phyloP scores from a whole-genome alignment of 92 coral and sea anemone species.

The Blastomussa wellsi region DNA sequence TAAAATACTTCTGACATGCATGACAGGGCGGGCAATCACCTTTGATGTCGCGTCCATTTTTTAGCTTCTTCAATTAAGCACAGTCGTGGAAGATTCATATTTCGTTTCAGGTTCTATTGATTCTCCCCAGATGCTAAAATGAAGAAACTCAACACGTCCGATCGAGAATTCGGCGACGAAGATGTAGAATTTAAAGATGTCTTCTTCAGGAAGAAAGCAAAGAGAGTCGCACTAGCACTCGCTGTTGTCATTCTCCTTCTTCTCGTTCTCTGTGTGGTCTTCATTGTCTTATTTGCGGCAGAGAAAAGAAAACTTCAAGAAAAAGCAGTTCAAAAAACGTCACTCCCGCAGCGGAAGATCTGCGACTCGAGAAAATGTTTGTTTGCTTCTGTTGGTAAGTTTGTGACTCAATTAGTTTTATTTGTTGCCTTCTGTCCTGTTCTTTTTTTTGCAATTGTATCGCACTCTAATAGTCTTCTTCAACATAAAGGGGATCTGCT shows the following conservation, averaged over 20 bases:
- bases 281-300: constrained; percentile 57
- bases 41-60: not conserved
- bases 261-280: constrained; percentile 32
- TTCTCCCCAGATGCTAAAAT: not conserved
- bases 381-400: constrained; percentile 59
- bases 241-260: constrained; percentile 2
- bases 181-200: not conserved
- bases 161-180: not conserved
- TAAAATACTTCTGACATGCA: not conserved
- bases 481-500: not conserved
- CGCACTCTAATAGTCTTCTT: not conserved
- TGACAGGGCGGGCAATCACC: not conserved
- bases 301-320: constrained; percentile 40
- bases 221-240: not conserved
- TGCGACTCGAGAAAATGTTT: constrained; percentile 57
- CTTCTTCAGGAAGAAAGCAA: not conserved
- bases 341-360: not conserved
- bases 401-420: not conserved
- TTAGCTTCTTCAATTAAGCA: not conserved
- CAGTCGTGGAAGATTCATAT: not conserved
- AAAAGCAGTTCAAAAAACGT: not conserved
- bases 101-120: not conserved
- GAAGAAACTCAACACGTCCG: not conserved
- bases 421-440: not conserved
- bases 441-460: not conserved